These are phyloP conservation scores for Helostoma temminkii DNA, from an alignment of 2,797 vertebrate species.

Conservation along the genomic window DNA sequence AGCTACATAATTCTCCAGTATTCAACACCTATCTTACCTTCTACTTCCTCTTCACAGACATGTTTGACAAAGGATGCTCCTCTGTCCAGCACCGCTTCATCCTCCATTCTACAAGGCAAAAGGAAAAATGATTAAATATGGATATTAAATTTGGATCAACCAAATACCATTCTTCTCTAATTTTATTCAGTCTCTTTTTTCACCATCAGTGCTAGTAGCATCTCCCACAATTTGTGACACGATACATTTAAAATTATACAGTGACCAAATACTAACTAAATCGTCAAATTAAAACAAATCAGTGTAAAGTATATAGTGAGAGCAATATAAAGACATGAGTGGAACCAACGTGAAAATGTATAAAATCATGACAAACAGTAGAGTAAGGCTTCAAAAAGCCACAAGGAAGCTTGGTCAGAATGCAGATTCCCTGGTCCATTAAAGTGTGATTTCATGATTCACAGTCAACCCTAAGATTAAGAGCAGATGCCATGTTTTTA, in stretches of 20 bases:
- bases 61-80: slow-evolving; percentile 97
- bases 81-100: slow-evolving; percentile 97
- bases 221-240: not conserved
- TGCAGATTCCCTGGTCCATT: no score
- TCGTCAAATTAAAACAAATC: not conserved
- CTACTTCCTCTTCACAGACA: slow-evolving; percentile 96
- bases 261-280: not conserved
- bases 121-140: not conserved
- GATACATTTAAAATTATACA: not conserved
- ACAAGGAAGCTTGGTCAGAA: no score
- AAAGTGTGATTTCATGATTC: no score
- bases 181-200: not conserved
- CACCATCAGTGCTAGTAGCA: not conserved
- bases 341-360: no score
- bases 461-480: no score
- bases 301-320: not conserved
- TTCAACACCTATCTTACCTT: slow-evolving; percentile 86
- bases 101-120: slow-evolving; percentile 89
- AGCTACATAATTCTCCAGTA: not conserved
- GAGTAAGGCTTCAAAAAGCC: no score
- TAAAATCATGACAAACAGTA: no score
- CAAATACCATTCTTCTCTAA: not conserved
- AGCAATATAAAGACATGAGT: no score
- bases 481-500: not conserved
- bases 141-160: no score